Conservation (phyloP, 2,888 invertebrate species). For the Tolmerus cingulatus region DNA sequence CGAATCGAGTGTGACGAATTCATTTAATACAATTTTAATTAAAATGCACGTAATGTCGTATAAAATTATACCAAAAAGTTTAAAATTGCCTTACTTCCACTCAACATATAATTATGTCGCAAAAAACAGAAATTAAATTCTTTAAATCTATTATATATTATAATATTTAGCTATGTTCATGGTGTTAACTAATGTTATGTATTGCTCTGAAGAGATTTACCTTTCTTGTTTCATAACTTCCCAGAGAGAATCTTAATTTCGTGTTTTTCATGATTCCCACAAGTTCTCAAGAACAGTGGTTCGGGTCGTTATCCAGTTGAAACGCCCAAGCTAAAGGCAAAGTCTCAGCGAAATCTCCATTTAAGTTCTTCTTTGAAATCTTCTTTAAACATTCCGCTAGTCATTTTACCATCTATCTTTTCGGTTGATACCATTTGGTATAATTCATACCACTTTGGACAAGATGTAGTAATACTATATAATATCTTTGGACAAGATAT, state of each 20-base stretch:
- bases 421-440: no score
- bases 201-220: background rate
- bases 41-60: background rate
- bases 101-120: background rate
- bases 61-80: background rate
- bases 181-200: background rate
- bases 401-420: no score
- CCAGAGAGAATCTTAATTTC: background rate
- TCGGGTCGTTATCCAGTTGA: no score
- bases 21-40: background rate
- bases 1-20: background rate
- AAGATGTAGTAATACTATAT: no score
- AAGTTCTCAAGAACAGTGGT: background rate
- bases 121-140: background rate
- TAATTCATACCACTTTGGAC: no score
- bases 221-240: background rate
- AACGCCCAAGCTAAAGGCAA: no score
- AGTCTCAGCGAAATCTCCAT: no score
- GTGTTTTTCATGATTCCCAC: background rate
- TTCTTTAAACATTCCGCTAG: no score
- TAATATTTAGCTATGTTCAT: constrained; percentile 8
- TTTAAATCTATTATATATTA: background rate
- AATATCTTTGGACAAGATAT: no score
- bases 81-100: background rate
- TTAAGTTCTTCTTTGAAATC: no score